Conservation (phyloP, 2,797 vertebrate genomes). For the Poliocrania exsul region DNA sequence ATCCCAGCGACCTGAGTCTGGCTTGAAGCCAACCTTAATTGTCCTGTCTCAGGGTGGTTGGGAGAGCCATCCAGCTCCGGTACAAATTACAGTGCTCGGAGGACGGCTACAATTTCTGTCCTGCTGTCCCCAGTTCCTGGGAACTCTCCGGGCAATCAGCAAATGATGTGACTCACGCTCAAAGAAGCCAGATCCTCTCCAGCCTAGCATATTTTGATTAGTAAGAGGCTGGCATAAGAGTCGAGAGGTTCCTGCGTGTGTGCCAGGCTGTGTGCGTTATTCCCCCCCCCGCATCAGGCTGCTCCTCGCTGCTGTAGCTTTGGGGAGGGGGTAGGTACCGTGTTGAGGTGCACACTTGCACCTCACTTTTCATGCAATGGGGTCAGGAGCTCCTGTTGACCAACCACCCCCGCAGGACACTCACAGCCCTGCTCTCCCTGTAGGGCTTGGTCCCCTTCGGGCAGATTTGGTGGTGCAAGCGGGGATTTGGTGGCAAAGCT, state of each 20-base stretch:
- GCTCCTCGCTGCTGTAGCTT: not conserved
- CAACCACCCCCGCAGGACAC: accelerated
- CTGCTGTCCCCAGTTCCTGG: slow-evolving; percentile 31
- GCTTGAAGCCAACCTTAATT: slow-evolving; percentile 9
- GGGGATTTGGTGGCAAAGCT: not conserved
- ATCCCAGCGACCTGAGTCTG: slow-evolving; percentile 20
- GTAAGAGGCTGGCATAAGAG: slow-evolving; percentile 14
- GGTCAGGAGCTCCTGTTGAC: not conserved
- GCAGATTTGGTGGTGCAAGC: not conserved
- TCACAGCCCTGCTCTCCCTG: not conserved
- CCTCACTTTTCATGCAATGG: accelerated
- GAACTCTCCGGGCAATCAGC: slow-evolving; percentile 49
- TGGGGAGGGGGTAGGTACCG: accelerated
- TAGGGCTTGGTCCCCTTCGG: not conserved
- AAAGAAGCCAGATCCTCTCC: slow-evolving; percentile 35
- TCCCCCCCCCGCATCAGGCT: not conserved
- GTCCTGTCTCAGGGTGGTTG: not conserved
- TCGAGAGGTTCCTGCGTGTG: not conserved
- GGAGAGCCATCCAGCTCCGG: not conserved
- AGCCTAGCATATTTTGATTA: slow-evolving; percentile 29
- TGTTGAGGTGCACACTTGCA: not conserved
- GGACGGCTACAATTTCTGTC: slow-evolving; percentile 20
- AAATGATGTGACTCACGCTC: not conserved
- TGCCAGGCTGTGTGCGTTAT: not conserved
- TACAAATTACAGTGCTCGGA: not conserved